A percentile compares a stretch with the other conserved stretches of the same genome.
phyloP scores from a whole-genome alignment of 1,140 invertebrate genomes.

The Pissodes strobi region DNA sequence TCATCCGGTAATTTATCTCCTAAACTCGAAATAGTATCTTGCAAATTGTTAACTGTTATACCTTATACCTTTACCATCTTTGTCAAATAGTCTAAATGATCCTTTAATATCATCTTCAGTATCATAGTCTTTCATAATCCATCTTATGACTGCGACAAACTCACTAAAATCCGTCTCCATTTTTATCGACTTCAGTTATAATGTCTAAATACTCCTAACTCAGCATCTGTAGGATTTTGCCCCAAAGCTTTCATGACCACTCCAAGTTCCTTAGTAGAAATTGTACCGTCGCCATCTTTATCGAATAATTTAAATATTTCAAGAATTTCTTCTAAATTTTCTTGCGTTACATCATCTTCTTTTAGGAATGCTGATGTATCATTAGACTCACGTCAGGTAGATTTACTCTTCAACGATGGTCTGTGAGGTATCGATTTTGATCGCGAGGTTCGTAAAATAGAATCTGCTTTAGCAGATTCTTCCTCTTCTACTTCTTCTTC shows the following conservation, averaged over 20 bases:
- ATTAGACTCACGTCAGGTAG: too few relatives aligned
- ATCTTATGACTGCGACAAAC: conserved; percentile 42
- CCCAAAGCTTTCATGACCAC: conserved; percentile 54
- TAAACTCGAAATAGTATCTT: conserved; percentile 92
- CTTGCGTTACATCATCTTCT: too few relatives aligned
- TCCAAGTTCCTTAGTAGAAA: conserved; percentile 48
- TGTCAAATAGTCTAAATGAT: conserved; percentile 76
- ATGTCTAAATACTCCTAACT: conserved; percentile 48
- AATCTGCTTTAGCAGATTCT: too few relatives aligned
- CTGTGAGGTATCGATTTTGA: too few relatives aligned
- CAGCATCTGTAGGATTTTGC: conserved; percentile 54
- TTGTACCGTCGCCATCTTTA: conserved; percentile 62
- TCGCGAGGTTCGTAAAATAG: too few relatives aligned
- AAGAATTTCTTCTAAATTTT: conserved; percentile 27
- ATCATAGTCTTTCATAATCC: conserved; percentile 17
- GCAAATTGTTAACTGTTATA: conserved; percentile 84
- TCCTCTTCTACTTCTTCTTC: too few relatives aligned
- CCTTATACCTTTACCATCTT: conserved; percentile 90
- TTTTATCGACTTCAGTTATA: conserved; percentile 53
- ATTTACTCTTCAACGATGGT: too few relatives aligned
- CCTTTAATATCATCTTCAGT: conserved; percentile 39
- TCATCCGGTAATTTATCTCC: conserved; percentile 88
- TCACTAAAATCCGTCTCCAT: conserved; percentile 50
- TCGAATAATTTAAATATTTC: conserved; percentile 57
- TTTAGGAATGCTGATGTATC: too few relatives aligned